A percentile compares a stretch with the other conserved stretches of the same genome.
Conservation (phyloP, 2,888 invertebrate genomes). For the Patella pellucida region DNA sequence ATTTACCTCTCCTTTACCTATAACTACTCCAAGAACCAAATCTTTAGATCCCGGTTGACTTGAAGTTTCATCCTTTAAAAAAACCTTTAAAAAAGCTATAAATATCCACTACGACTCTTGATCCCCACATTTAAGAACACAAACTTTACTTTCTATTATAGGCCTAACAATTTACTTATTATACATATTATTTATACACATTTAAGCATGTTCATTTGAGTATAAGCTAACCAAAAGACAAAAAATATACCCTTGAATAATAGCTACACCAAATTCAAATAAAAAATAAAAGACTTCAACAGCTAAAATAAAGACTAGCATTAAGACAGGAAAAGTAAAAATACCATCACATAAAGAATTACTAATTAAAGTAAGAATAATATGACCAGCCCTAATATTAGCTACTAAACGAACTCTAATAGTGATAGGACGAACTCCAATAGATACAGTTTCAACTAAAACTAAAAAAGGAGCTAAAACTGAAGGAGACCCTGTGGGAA, state of each 20-base stretch:
- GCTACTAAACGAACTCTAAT: slow-evolving; percentile 81
- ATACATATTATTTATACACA: not conserved
- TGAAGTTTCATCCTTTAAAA: slow-evolving; percentile 20
- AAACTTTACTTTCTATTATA: too few species aligned
- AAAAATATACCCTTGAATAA: slow-evolving; percentile 52
- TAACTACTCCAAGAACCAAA: slow-evolving; percentile 27
- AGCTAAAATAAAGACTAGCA: not conserved
- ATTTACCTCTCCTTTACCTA: not conserved
- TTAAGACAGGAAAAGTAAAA: slow-evolving; percentile 13
- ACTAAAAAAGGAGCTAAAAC: slow-evolving; percentile 82
- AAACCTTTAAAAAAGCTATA: too few species aligned
- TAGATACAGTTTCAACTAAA: slow-evolving; percentile 82
- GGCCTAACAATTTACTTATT: not conserved
- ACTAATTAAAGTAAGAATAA: slow-evolving; percentile 78
- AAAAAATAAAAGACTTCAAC: slow-evolving; percentile 34
- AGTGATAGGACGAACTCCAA: slow-evolving; percentile 75
- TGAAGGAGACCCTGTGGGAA: slow-evolving; percentile 79
- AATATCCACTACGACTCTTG: too few species aligned
- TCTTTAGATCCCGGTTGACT: slow-evolving; percentile 39
- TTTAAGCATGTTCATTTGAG: slow-evolving; percentile 38
- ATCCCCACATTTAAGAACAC: too few species aligned
- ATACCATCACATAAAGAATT: slow-evolving; percentile 26
- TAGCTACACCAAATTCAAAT: slow-evolving; percentile 47
- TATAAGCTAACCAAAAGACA: slow-evolving; percentile 43
- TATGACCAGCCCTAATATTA: slow-evolving; percentile 84